A percentile compares a stretch with the other conserved stretches of the same genome.
These are phyloP conservation scores for Acheta domesticus DNA, from an alignment of 2,888 invertebrate species.

Conservation along the genomic window DNA sequence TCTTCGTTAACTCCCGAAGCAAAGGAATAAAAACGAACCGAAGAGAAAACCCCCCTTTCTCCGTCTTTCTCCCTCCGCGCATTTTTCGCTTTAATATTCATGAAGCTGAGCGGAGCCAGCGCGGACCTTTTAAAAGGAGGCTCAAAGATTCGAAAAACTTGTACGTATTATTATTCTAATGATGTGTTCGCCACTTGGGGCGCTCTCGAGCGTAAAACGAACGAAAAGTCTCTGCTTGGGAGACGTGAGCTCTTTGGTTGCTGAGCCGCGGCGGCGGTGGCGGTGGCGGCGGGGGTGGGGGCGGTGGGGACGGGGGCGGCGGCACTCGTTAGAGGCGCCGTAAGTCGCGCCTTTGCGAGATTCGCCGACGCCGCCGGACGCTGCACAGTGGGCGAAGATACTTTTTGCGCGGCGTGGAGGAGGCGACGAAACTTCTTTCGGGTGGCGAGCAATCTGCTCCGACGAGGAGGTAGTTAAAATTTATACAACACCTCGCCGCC, in stretches of 20 bases:
- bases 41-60: not conserved
- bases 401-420: not conserved
- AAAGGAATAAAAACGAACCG: not conserved
- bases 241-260: not conserved
- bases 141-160: constrained; percentile 18
- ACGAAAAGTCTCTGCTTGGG: not conserved
- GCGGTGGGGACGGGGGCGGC: not conserved
- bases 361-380: not conserved
- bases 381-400: not conserved
- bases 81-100: constrained; percentile 10
- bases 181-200: constrained; percentile 18
- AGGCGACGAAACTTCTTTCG: too few species aligned
- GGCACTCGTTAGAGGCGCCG: not conserved
- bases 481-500: too few species aligned
- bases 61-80: not conserved
- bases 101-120: not conserved
- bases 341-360: constrained; percentile 12
- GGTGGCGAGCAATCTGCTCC: too few species aligned
- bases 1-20: constrained; percentile 8
- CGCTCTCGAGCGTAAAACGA: constrained; percentile 5
- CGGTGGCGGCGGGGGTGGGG: not conserved
- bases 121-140: constrained; percentile 6
- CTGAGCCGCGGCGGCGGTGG: not conserved
- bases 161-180: constrained; percentile 18
- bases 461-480: too few species aligned